Base-by-base conservation (phyloP, 2,888 invertebrate genomes). In the Netelia virgata region DNA sequence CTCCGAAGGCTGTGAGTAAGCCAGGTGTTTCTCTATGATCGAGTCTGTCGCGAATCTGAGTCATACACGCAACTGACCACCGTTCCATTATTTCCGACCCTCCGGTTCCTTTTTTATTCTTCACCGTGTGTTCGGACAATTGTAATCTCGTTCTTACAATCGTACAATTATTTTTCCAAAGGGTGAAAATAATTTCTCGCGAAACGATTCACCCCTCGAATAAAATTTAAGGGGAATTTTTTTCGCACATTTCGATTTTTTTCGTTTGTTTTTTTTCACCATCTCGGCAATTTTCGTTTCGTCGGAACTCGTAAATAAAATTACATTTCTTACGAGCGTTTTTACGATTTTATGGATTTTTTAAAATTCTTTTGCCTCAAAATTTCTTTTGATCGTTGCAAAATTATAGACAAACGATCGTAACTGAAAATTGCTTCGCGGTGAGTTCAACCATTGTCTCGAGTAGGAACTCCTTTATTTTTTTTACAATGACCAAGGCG, bases 11-110 rank as follows among this genome's bases (percentile, higher is more conserved):
- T 36, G 36, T 66, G 83, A 84, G 68, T 80, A 76, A 84, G 76
- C 76, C 80, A 84, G 83, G 72, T 84, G 83, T 59, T 73, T 43
- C 53, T 41, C 28, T 50, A 53, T 74, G 69, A 79, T 75, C 55
- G 69, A 83, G 75, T 10, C 80, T 76, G 66, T 76, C 76, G 72
- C 61, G 66, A 68, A 61, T 47, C 10, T 80, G 83, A 84, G 73
- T 84, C 80, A 84, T 76, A 20, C 80, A 63, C 41, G 74, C 79
- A 16, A 72, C 78, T 79, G 70, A 75, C 75, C 59, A 53, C 20
- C 59, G n/a, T 16, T 61, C 68, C 36, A 36, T 36, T 36, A 36
- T 36, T 6, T 6, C 36, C 72, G 43, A 72, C 77, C 10, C 16
- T 57, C 36, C 28, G 47, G 16, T 41, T 69, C 61, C 20, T 18